phyloP scores from a whole-genome alignment of 2,888 invertebrate species.

The Caradrina clavipalpis region DNA sequence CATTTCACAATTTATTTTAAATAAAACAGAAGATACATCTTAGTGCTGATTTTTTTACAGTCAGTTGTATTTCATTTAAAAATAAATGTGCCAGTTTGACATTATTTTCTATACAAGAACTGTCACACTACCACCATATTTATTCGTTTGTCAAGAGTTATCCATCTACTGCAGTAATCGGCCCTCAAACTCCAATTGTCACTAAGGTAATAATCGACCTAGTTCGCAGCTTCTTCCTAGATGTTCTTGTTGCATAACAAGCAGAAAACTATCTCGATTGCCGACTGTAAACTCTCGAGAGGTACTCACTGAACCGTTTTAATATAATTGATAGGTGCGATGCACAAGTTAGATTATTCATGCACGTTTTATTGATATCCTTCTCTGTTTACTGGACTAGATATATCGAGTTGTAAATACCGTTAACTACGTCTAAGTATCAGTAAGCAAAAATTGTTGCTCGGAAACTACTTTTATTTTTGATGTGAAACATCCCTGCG shows the following conservation, averaged over 20 bases:
- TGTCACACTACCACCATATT: neutral
- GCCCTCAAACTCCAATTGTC: constrained; percentile 2
- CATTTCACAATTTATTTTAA: neutral
- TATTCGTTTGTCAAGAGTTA: neutral
- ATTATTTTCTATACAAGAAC: neutral
- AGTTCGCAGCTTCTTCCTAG: constrained; percentile 23
- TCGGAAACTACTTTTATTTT: too few species aligned
- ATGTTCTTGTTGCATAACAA: constrained; percentile 25
- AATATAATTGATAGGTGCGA: constrained; percentile 48
- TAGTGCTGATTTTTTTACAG: too few species aligned
- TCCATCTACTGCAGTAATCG: neutral
- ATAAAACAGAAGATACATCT: too few species aligned
- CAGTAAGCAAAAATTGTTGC: too few species aligned
- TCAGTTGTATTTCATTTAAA: too few species aligned
- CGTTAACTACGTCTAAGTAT: too few species aligned
- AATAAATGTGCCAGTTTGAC: neutral
- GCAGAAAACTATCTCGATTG: constrained; percentile 28
- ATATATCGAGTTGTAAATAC: too few species aligned
- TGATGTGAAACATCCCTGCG: too few species aligned
- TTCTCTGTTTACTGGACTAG: neutral
- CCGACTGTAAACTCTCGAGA: constrained; percentile 22
- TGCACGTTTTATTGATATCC: neutral
- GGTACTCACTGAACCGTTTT: constrained; percentile 38
- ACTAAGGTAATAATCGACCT: constrained; percentile 14
- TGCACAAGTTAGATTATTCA: constrained; percentile 25